Percentiles rank a stretch among this genome's conserved stretches.
phyloP scores from a whole-genome alignment of 2,888 invertebrate genomes.

The Tricholauxania praeusta region DNA sequence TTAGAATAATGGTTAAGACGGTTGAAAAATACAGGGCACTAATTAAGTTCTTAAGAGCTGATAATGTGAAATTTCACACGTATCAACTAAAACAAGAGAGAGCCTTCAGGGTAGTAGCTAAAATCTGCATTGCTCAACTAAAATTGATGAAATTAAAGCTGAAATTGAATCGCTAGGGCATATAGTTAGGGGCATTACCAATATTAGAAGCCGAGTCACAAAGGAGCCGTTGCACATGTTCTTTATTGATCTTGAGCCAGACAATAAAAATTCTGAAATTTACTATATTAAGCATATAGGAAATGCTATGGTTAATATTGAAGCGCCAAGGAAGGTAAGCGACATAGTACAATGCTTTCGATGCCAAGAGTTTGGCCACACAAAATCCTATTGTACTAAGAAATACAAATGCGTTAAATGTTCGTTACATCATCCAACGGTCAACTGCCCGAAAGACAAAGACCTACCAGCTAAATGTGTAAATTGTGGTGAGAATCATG shows the following conservation, averaged over 20 bases:
- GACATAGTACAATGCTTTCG: slow-evolving; percentile 16
- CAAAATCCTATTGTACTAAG: slow-evolving; percentile 6
- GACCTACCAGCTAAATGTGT: neutral
- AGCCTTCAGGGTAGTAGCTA: too few species aligned
- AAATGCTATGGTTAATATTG: slow-evolving; percentile 9
- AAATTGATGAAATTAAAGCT: slow-evolving; percentile 18
- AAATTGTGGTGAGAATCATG: slow-evolving; percentile 28
- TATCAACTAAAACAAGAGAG: slow-evolving; percentile 37
- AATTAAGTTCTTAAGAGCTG: slow-evolving; percentile 18
- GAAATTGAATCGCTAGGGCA: slow-evolving; percentile 32
- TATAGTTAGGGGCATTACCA: too few species aligned
- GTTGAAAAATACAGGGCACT: slow-evolving; percentile 22
- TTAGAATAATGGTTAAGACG: slow-evolving; percentile 31
- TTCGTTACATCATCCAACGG: neutral
- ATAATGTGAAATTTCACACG: slow-evolving; percentile 30
- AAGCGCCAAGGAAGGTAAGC: neutral
- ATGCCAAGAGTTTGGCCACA: slow-evolving; percentile 11
- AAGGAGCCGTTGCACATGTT: too few species aligned
- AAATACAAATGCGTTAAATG: slow-evolving; percentile 7
- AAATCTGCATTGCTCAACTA: slow-evolving; percentile 35
- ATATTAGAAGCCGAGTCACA: too few species aligned
- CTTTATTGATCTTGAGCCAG: neutral
- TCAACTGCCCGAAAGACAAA: neutral
- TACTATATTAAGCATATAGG: neutral
- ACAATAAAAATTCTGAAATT: neutral